Percentiles rank a stretch among this genome's conserved stretches.
phyloP scores from a whole-genome alignment of 2,113 vertebrate species.

The Larimichthys crocea region DNA sequence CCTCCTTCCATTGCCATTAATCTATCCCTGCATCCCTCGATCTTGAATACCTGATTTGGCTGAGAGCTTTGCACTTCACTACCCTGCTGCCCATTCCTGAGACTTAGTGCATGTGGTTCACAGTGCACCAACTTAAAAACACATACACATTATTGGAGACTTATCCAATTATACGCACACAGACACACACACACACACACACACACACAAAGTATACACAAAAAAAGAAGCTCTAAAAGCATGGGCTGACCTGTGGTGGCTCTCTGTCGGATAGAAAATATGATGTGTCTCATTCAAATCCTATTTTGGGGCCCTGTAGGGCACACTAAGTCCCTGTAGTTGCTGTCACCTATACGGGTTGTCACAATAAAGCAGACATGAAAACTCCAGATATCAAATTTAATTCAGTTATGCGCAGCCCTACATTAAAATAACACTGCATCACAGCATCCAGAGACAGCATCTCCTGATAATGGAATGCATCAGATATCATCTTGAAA shows the following conservation, averaged over 20 bases:
- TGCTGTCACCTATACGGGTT: constrained; percentile 32
- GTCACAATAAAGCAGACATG: constrained; percentile 42
- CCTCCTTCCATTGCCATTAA: constrained; percentile 70
- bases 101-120: constrained; percentile 43
- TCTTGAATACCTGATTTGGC: constrained; percentile 77
- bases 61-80: constrained; percentile 77
- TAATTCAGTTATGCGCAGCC: constrained; percentile 40
- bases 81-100: constrained; percentile 48
- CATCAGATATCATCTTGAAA: constrained; percentile 72
- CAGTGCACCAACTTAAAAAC: constrained; percentile 58
- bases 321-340: constrained; percentile 7
- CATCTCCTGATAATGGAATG: constrained; percentile 73
- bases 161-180: constrained; percentile 64
- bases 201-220: constrained; percentile 2
- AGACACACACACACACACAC: neutral
- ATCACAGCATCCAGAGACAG: constrained; percentile 46
- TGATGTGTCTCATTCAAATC: constrained; percentile 47
- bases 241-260: constrained; percentile 50
- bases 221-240: constrained; percentile 59
- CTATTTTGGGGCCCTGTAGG: constrained; percentile 27
- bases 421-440: constrained; percentile 52
- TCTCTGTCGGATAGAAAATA: constrained; percentile 48
- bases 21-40: constrained; percentile 67
- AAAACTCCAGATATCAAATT: constrained; percentile 44
- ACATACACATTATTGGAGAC: constrained; percentile 60